Base-by-base conservation (phyloP, 1,140 invertebrate genomes). In the Cotesia glomerata region DNA sequence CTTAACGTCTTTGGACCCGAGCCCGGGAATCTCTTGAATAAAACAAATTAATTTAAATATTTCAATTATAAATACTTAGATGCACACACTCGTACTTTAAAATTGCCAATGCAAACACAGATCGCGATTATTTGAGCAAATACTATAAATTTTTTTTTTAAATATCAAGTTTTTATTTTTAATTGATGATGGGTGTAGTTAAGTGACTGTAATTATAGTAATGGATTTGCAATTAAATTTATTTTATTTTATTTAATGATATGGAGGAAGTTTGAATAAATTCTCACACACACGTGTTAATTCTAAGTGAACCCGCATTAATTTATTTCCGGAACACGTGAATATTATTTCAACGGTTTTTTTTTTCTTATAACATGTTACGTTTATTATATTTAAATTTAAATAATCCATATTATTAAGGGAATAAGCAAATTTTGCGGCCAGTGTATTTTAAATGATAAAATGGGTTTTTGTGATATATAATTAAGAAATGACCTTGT, bases 21-120 rank as follows among this genome's bases (percentile, higher is more conserved):
- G 63, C 63, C 63, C 71, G 71, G 45, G 68, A 65, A 75, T 76
- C 66, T 70, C 9, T 39, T 52, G 45, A 73, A 58, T 73, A 54
- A 54, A 54, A 54, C 63, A 26, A 66, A 49, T 51, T 66, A 51
- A 66, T 66, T 66, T 66, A 49, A 51, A 51, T 51, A 66, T 66
- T 52, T 51, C n/a, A 8, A 34, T 26, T 9, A 62, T 45, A 56
- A 13, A 56, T 4, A 56, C 7, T 13, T 16, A 16, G 9, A 56
- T 56, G 13, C 13, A 56, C 11, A 45, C 11, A 45, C 11, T 9
- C 5, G 5, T 45, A 45, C 11, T 9, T 7, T 7, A 2, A 5
- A 26, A 26, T 26, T 26, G 26, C 3, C 26, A 9, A 45, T 45
- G 39, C 11, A 45, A 45, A 11, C 2, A 45, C 39, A 45, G 39